These are phyloP conservation scores for Petroica traversi DNA, from an alignment of 2,113 vertebrate species.

Conservation along the genomic window DNA sequence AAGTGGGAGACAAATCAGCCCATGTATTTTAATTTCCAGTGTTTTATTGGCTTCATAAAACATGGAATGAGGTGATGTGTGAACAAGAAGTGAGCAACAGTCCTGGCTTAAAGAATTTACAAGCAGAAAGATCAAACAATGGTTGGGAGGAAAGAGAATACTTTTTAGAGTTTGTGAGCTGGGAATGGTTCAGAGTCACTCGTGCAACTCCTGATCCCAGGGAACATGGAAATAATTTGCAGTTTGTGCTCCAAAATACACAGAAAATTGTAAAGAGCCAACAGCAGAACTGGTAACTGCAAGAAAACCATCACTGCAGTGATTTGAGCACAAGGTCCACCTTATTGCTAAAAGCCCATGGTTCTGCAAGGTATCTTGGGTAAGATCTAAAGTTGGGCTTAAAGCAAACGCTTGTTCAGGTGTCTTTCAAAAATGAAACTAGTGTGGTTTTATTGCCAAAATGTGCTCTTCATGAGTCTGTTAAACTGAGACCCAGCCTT, in stretches of 20 bases:
- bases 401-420: not conserved
- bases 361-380: not conserved
- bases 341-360: not conserved
- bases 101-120: not conserved
- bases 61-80: not conserved
- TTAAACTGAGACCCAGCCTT: not conserved
- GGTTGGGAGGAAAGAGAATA: not conserved
- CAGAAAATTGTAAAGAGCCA: not conserved
- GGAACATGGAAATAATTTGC: not conserved
- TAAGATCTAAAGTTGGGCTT: not conserved
- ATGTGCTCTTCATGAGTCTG: not conserved
- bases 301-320: not conserved
- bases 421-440: not conserved
- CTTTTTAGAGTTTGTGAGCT: not conserved
- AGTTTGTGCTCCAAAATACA: not conserved
- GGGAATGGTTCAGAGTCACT: not conserved
- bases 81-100: conserved; percentile 29
- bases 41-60: conserved; percentile 21
- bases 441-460: not conserved
- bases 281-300: not conserved
- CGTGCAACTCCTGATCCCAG: not conserved
- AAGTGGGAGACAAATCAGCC: conserved; percentile 28
- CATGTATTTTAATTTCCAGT: not conserved
- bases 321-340: not conserved
- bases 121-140: not conserved